Conservation (phyloP, 2,797 vertebrate genomes). For the Coregonus ussuriensis region DNA sequence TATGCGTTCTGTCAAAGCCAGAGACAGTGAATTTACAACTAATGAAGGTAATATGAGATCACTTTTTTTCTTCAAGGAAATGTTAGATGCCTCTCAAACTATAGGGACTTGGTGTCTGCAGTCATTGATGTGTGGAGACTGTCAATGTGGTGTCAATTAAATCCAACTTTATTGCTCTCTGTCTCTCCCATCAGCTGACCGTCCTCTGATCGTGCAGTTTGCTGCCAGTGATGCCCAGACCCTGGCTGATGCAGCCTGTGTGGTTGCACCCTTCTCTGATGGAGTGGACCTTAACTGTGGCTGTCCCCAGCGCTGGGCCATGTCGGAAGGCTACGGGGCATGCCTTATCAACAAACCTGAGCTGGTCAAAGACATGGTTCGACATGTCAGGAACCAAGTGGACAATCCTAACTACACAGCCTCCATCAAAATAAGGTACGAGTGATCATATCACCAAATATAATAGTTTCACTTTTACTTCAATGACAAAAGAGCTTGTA, state of each 20-base stretch:
- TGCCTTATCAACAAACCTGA: constrained; percentile 97
- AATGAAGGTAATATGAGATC: constrained; percentile 76
- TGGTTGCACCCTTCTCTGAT: constrained; percentile 88
- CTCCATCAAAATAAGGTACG: constrained; percentile 93
- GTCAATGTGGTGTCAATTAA: no score
- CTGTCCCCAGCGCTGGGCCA: constrained; percentile 97
- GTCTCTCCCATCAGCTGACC: constrained; percentile 78
- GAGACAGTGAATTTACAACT: constrained; percentile 97
- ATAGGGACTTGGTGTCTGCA: no score
- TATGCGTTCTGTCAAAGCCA: constrained; percentile 90
- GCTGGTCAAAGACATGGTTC: constrained; percentile 92
- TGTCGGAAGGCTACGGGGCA: constrained; percentile 93
- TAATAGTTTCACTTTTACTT: background rate
- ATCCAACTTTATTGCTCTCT: background rate
- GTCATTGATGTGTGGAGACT: no score
- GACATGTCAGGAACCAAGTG: constrained; percentile 87
- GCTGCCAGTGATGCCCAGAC: constrained; percentile 91
- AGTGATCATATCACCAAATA: background rate
- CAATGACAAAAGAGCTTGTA: background rate
- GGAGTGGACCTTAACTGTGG: constrained; percentile 98
- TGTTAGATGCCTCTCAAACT: no score
- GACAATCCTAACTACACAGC: constrained; percentile 84
- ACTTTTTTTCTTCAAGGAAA: background rate
- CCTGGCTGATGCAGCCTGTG: constrained; percentile 87
- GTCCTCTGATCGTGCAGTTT: constrained; percentile 93